Conservation (phyloP, 2,113 vertebrate genomes). For the Gasterosteus aculeatus region DNA sequence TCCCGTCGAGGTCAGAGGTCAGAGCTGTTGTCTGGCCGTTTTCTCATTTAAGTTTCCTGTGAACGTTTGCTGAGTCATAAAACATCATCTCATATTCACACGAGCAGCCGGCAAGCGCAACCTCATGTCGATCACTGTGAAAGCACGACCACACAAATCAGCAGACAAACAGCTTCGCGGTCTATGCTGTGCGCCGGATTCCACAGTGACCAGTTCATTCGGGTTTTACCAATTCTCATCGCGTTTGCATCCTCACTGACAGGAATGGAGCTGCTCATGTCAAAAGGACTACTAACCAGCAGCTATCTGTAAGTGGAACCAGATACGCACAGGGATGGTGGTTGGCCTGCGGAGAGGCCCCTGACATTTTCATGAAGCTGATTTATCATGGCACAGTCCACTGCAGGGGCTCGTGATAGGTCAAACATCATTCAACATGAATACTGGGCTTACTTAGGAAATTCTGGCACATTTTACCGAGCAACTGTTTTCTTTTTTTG, state of each 20-base stretch:
- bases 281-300: background rate
- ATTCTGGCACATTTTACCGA: background rate
- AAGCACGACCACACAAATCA: slow-evolving; percentile 7
- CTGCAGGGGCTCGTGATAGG: background rate
- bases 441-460: background rate
- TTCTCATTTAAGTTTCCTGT: background rate
- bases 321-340: too few species aligned
- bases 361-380: background rate
- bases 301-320: background rate
- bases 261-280: background rate
- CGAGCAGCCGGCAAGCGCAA: slow-evolving; percentile 40
- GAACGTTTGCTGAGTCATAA: slow-evolving; percentile 48
- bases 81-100: slow-evolving; percentile 24
- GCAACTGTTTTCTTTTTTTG: background rate
- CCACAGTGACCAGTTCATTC: background rate
- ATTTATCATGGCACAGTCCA: background rate
- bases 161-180: background rate
- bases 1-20: slow-evolving; percentile 35
- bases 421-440: background rate
- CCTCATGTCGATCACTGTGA: slow-evolving; percentile 27
- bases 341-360: background rate
- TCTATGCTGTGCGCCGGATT: background rate
- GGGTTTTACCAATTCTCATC: background rate
- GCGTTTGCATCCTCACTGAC: background rate
- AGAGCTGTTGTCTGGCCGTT: background rate